phyloP scores from a whole-genome alignment of 92 coral and sea anemone genomes.

The Epizoanthus ramosus region DNA sequence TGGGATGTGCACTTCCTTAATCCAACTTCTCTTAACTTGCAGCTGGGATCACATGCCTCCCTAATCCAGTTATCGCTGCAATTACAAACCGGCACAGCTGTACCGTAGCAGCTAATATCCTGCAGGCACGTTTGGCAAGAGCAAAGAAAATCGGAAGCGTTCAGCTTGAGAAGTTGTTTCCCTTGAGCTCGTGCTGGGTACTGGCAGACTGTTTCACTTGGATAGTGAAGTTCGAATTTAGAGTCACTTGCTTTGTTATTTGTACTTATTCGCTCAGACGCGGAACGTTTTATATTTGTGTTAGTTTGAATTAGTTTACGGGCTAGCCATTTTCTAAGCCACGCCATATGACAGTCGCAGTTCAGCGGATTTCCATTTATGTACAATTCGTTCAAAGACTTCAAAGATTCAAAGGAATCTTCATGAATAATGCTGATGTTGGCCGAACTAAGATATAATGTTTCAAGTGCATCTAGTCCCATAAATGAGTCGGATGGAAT shows the following conservation, averaged over 20 bases:
- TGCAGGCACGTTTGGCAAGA: conserved; percentile 53
- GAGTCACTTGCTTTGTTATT: neutral
- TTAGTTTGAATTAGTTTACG: neutral
- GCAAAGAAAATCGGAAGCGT: conserved; percentile 61
- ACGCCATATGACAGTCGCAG: conserved; percentile 67
- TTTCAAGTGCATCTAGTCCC: conserved; percentile 40
- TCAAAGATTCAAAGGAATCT: conserved; percentile 47
- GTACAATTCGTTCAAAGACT: conserved; percentile 20
- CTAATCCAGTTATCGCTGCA: conserved; percentile 40
- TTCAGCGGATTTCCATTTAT: conserved; percentile 61
- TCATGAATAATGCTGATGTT: conserved; percentile 48
- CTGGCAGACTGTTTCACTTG: neutral
- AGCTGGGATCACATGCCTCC: conserved; percentile 48
- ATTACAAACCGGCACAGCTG: conserved; percentile 30
- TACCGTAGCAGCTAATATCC: conserved; percentile 43
- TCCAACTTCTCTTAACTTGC: conserved; percentile 5
- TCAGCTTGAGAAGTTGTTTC: conserved; percentile 32
- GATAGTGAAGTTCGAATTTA: neutral
- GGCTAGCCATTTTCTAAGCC: conserved; percentile 56
- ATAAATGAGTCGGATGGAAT: conserved; percentile 55
- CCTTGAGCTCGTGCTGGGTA: conserved; percentile 48
- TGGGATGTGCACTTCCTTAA: neutral
- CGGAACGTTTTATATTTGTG: neutral
- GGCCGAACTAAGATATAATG: conserved; percentile 47
- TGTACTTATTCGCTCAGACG: neutral